phyloP scores from a whole-genome alignment of 1,140 invertebrate species.

The Calycopis cecrops region DNA sequence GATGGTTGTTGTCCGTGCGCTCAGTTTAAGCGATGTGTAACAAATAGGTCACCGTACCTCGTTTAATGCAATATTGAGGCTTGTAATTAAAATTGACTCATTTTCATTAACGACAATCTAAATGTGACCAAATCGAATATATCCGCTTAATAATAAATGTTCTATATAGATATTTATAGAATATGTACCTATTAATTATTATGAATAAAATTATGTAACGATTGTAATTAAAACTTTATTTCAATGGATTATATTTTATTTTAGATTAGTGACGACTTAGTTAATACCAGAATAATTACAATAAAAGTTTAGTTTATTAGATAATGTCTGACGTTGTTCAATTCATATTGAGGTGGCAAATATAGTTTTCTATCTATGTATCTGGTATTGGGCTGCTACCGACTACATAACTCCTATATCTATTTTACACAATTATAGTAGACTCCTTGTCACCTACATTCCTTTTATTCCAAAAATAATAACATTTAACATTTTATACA shows the following conservation, averaged over 20 bases:
- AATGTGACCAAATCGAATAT: slow-evolving; percentile 72
- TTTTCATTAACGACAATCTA: slow-evolving; percentile 12
- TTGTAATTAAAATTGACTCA: slow-evolving; percentile 22
- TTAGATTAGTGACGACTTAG: slow-evolving; percentile 10
- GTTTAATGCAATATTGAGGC: slow-evolving; percentile 33
- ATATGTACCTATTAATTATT: slow-evolving; percentile 71
- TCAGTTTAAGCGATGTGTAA: slow-evolving; percentile 9
- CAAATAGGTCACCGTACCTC: slow-evolving; percentile 22
- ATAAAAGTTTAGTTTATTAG: too few species aligned
- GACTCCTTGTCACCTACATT: too few species aligned
- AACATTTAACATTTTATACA: too few species aligned
- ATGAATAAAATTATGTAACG: slow-evolving; percentile 71
- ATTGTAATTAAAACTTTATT: slow-evolving; percentile 75
- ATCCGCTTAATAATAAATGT: slow-evolving; percentile 71
- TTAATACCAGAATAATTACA: too few species aligned
- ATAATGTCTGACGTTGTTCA: too few species aligned
- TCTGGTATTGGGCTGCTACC: too few species aligned
- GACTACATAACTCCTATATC: too few species aligned
- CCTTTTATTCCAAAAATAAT: too few species aligned
- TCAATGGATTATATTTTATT: slow-evolving; percentile 51
- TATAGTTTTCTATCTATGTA: too few species aligned
- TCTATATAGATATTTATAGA: slow-evolving; percentile 73
- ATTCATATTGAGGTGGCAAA: too few species aligned
- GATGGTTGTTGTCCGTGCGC: background rate
- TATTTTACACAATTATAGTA: too few species aligned